Conservation (phyloP, 2,888 invertebrate species). For the Tridacna gigas region DNA sequence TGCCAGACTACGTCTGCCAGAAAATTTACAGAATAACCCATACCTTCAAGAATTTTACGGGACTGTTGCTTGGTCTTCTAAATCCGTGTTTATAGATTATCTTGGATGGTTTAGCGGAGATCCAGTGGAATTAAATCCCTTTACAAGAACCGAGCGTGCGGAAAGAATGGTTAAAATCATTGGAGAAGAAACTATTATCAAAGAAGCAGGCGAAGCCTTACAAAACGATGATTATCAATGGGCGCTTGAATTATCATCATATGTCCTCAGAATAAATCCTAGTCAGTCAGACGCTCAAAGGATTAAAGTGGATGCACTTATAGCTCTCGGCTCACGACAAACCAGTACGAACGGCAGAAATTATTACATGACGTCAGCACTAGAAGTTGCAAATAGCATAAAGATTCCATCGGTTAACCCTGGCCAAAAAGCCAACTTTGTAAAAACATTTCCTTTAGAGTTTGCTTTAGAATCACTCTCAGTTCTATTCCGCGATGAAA, state of each 20-base stretch:
- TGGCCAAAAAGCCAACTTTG: conserved; percentile 29
- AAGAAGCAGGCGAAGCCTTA: conserved; percentile 68
- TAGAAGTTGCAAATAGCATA: conserved; percentile 70
- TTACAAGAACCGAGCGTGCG: conserved; percentile 69
- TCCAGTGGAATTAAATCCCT: conserved; percentile 71
- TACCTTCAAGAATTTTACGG: conserved; percentile 80
- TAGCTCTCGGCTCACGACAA: conserved; percentile 68
- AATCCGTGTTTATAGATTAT: conserved; percentile 71
- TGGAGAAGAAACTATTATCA: conserved; percentile 59
- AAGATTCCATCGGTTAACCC: conserved; percentile 18
- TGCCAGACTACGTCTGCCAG: conserved; percentile 71
- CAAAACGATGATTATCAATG: conserved; percentile 74
- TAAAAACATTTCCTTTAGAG: conserved; percentile 56
- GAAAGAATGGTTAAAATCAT: conserved; percentile 68
- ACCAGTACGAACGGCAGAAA: conserved; percentile 76
- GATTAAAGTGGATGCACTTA: conserved; percentile 70
- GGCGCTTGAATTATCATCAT: conserved; percentile 75
- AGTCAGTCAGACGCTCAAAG: conserved; percentile 63
- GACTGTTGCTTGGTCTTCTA: conserved; percentile 78
- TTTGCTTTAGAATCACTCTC: conserved; percentile 64
- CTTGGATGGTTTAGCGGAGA: conserved; percentile 77
- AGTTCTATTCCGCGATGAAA: conserved; percentile 65
- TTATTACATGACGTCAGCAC: conserved; percentile 76
- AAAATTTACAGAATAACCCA: conserved; percentile 68
- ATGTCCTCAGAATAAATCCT: conserved; percentile 60